Conservation (phyloP, 53 echinoderm and acorn worm species). For the Pentamera pediparva region DNA sequence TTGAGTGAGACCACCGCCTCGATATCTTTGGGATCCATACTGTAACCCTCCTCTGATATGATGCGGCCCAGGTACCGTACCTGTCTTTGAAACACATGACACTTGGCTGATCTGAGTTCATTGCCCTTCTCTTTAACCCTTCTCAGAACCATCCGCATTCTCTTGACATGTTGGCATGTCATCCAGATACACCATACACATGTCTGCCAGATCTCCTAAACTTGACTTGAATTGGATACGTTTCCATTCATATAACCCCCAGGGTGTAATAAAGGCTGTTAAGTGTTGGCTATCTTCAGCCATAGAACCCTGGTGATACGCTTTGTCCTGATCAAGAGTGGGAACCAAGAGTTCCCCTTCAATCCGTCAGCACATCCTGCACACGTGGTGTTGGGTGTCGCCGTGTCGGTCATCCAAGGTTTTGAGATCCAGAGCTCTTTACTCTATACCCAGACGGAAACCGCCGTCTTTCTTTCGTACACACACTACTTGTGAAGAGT, state of each 20-base stretch:
- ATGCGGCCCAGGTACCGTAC: background rate
- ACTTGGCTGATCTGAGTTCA: background rate
- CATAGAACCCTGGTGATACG: slow-evolving; percentile 46
- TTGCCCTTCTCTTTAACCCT: background rate
- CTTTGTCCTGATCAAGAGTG: slow-evolving; percentile 43
- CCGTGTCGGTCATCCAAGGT: slow-evolving; percentile 41
- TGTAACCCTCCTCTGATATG: background rate
- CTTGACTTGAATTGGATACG: too few relatives aligned
- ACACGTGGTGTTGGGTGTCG: slow-evolving; percentile 54
- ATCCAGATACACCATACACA: too few relatives aligned
- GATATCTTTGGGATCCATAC: too few relatives aligned
- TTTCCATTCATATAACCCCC: slow-evolving; percentile 44
- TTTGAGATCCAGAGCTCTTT: slow-evolving; percentile 49
- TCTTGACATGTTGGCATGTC: too few relatives aligned
- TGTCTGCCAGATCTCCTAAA: too few relatives aligned
- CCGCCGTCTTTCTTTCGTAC: slow-evolving; percentile 50
- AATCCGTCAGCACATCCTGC: slow-evolving; percentile 53
- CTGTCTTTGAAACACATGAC: too few relatives aligned
- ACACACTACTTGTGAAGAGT: slow-evolving; percentile 50
- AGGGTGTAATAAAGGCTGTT: background rate
- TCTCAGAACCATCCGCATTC: too few relatives aligned
- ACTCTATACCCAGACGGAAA: slow-evolving; percentile 52
- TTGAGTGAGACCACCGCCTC: too few relatives aligned
- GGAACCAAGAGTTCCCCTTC: slow-evolving; percentile 33
- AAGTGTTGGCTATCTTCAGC: slow-evolving; percentile 16